phyloP scores from a whole-genome alignment of 1,140 invertebrate genomes.

The Saxidomus purpurata region DNA sequence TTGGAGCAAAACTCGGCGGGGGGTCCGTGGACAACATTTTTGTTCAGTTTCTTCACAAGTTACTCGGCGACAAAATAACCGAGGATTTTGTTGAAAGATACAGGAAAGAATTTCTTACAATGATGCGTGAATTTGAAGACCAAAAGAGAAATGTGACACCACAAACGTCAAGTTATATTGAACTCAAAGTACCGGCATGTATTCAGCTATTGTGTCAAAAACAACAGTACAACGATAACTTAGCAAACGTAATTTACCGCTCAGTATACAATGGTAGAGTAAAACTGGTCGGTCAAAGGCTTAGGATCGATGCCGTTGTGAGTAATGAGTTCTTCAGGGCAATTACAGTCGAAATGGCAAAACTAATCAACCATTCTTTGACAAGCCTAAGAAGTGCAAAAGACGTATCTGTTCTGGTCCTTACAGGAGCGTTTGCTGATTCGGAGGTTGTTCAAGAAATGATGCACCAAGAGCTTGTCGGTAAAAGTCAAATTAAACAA shows the following conservation, averaged over 20 bases:
- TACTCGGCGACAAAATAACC: conserved; percentile 46
- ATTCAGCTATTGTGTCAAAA: conserved; percentile 50
- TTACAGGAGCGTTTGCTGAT: conserved; percentile 54
- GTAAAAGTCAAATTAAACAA: conserved; percentile 56
- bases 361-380: conserved; percentile 31
- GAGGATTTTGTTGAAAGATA: conserved; percentile 47
- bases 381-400: conserved; percentile 9
- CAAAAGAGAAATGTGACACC: conserved; percentile 49
- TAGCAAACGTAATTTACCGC: conserved; percentile 42
- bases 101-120: conserved; percentile 47
- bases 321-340: conserved; percentile 65
- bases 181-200: conserved; percentile 50
- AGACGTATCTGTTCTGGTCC: conserved; percentile 33
- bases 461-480: conserved; percentile 53
- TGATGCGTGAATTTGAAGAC: conserved; percentile 57
- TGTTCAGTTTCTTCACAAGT: conserved; percentile 59
- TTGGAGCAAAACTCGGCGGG: conserved; percentile 44
- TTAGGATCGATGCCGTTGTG: conserved; percentile 53
- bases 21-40: conserved; percentile 57
- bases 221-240: conserved; percentile 54
- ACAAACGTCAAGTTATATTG: neutral
- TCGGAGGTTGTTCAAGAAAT: conserved; percentile 62
- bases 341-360: conserved; percentile 47
- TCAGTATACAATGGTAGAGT: conserved; percentile 59
- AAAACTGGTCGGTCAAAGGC: conserved; percentile 18